These are phyloP conservation scores for Lepidotrigona ventralis DNA, from an alignment of 1,140 invertebrate species.

Conservation along the genomic window DNA sequence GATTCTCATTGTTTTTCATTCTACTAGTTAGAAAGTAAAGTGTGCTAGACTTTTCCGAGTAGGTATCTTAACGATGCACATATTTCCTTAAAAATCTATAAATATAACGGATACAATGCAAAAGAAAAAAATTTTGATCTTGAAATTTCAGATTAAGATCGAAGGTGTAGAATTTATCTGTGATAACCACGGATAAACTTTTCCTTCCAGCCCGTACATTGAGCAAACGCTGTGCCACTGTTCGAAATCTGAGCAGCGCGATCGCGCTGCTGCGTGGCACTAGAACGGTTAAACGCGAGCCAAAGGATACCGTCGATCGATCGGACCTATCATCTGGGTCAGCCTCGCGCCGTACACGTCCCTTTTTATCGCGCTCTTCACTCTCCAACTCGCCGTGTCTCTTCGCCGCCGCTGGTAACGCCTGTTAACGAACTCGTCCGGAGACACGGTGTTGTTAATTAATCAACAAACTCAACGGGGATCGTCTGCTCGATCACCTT, in stretches of 20 bases:
- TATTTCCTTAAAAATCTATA: not conserved
- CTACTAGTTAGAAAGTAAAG: not conserved
- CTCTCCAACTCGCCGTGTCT: not conserved
- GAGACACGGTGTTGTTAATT: conserved; percentile 28
- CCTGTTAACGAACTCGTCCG: conserved; percentile 31
- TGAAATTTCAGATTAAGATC: too few species aligned
- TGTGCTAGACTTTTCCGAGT: not conserved
- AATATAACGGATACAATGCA: not conserved
- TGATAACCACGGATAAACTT: too few species aligned
- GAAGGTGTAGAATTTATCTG: too few species aligned
- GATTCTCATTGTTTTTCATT: too few species aligned
- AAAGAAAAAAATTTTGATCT: not conserved
- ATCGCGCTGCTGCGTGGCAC: not conserved
- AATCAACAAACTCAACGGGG: conserved; percentile 29
- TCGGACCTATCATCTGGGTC: conserved; percentile 48
- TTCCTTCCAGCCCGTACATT: too few species aligned
- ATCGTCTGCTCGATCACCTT: conserved; percentile 4
- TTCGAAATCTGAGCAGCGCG: too few species aligned
- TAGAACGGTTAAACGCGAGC: conserved; percentile 36
- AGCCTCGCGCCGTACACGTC: conserved; percentile 11
- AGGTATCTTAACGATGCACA: not conserved
- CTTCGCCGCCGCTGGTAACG: not conserved
- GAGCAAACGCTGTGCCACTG: too few species aligned
- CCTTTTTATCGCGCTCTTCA: conserved; percentile 41
- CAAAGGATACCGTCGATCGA: conserved; percentile 47